A percentile compares a stretch with the other conserved stretches of the same genome.
These are phyloP conservation scores for Candidula unifasciata DNA, from an alignment of 2,888 invertebrate genomes.

Conservation along the genomic window DNA sequence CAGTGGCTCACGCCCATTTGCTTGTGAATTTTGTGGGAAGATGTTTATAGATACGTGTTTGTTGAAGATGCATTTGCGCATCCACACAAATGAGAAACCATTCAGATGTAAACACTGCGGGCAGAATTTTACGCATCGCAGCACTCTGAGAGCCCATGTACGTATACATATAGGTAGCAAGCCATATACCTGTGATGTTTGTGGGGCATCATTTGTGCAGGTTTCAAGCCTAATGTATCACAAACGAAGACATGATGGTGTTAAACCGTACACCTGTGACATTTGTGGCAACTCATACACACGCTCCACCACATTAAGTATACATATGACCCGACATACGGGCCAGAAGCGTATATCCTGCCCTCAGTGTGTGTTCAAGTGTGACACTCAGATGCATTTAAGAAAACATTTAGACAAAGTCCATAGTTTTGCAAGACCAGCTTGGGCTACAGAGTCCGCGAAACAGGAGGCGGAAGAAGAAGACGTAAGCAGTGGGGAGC, in stretches of 20 bases:
- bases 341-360: constrained; percentile 37
- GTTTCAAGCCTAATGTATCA: constrained; percentile 48
- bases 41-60: constrained; percentile 36
- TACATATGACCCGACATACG: constrained; percentile 44
- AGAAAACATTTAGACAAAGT: constrained; percentile 39
- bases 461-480: not conserved
- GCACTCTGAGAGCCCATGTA: constrained; percentile 39
- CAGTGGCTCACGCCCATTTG: constrained; percentile 38
- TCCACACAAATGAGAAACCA: constrained; percentile 44
- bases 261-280: constrained; percentile 47
- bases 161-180: constrained; percentile 43
- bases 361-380: constrained; percentile 33
- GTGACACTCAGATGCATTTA: constrained; percentile 31
- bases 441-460: too few species aligned
- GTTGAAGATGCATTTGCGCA: constrained; percentile 43
- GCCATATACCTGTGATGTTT: constrained; percentile 44
- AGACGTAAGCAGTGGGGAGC: not conserved
- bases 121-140: constrained; percentile 33
- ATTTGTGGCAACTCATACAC: constrained; percentile 48
- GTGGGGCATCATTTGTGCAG: constrained; percentile 46
- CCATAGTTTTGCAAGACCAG: not conserved
- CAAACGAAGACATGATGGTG: constrained; percentile 41
- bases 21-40: constrained; percentile 49
- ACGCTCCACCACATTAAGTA: constrained; percentile 42
- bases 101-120: constrained; percentile 39